phyloP scores from a whole-genome alignment of 2,113 vertebrate genomes.

The Podiceps cristatus region DNA sequence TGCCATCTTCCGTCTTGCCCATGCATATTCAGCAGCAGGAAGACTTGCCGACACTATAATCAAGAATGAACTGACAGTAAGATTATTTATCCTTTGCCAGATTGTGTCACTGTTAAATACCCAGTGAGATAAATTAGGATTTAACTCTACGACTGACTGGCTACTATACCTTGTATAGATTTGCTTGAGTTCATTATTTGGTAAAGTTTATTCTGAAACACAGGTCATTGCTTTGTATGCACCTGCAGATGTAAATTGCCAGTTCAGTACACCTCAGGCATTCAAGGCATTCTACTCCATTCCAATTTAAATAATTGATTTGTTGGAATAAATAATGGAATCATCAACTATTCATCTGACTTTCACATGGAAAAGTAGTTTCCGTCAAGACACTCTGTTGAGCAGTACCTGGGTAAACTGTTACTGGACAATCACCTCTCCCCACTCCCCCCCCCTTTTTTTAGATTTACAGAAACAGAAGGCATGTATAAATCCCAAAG shows the following conservation, averaged over 20 bases:
- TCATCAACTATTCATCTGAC: background rate
- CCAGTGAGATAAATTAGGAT: background rate
- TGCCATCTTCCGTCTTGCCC: background rate
- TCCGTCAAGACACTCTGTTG: background rate
- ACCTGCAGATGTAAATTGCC: background rate
- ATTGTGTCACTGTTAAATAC: background rate
- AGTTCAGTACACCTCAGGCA: background rate
- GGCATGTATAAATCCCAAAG: background rate
- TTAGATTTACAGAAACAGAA: background rate
- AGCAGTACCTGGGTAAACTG: background rate
- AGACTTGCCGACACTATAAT: background rate
- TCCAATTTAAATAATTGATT: background rate
- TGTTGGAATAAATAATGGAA: background rate
- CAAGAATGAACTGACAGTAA: background rate
- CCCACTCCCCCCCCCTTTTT: rapidly evolving
- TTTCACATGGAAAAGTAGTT: background rate
- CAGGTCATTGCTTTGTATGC: background rate
- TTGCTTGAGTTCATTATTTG: background rate
- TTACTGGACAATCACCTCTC: background rate
- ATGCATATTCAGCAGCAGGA: background rate
- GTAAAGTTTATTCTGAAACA: background rate
- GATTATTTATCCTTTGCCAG: background rate
- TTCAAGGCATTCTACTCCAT: background rate
- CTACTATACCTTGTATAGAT: background rate
- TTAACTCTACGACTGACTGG: background rate